Base-by-base conservation (phyloP, 2,888 invertebrate genomes). In the Cyrtodaria siliqua region DNA sequence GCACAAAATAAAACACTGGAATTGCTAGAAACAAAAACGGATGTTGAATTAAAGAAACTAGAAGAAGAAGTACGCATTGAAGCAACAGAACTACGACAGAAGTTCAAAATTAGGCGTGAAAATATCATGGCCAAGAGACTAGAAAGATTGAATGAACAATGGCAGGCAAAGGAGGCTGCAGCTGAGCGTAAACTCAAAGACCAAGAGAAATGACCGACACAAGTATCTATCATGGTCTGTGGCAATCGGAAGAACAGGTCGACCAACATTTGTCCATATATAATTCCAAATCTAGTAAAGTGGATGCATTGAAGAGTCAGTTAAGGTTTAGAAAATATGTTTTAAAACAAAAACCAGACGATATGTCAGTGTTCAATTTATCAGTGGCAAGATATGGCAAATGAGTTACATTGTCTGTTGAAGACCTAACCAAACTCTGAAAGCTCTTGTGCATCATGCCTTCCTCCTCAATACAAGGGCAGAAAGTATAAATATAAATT, bases 201-300 rank as follows among this genome's bases (percentile, higher is more conserved):
- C 3, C 38, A 53, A 29, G 55, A 63, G 53, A 53, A 40, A 53
- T 20, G 14, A 50, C 56, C 6, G 16, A 47, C 20, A 50, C 27
- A 18, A 59, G 57, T 20, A 23, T 67, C 9, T 67, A 59, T 27
- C 27, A 49, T 59, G 67, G 49, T 14, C 49, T 56, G 16, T 67
- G 56, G 49, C 67, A 67, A 24, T 57, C 57, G 14, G 23, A 29
- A n/a, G 29, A 1, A 8, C 67, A 40, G 24, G 44, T 64, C 4
- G 27, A 53, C n/a, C 16, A 23, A 1, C 12, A 27, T 12, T 47
- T 57, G 14, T 9, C 29, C 23, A 66, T 38, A 9, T 59, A 57
- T 18, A 16, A 57, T 12, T 49, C 55, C 20, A 50, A 55, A 23
- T 16, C 26, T n/a, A 47, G 20, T 53, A 73, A 67, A 33, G 40